Conservation (phyloP, 2,113 vertebrate genomes). For the Microtus pennsylvanicus region DNA sequence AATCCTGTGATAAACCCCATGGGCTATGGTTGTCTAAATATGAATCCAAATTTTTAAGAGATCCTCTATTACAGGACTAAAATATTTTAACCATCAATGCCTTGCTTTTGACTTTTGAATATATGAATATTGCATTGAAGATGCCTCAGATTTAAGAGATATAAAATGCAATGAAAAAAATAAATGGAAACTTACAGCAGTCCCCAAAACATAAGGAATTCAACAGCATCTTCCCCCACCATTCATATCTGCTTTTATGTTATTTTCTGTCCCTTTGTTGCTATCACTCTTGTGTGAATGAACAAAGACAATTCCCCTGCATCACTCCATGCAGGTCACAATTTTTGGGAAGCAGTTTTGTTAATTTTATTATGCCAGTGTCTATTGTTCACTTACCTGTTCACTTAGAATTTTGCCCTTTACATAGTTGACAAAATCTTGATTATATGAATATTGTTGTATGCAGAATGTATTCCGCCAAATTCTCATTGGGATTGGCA, state of each 20-base stretch:
- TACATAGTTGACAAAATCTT: background rate
- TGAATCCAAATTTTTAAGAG: background rate
- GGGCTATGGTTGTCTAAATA: background rate
- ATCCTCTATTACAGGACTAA: background rate
- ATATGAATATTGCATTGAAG: background rate
- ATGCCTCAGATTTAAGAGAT: background rate
- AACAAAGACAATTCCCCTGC: background rate
- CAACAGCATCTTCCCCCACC: background rate
- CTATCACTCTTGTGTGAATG: background rate
- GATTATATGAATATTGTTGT: background rate
- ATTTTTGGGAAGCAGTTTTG: background rate
- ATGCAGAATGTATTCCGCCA: too few species aligned
- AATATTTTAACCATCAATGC: background rate
- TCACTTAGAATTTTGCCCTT: background rate
- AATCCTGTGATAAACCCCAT: background rate
- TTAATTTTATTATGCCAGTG: background rate
- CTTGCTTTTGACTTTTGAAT: background rate
- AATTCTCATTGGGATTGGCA: background rate
- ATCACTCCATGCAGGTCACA: background rate
- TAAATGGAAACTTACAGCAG: background rate
- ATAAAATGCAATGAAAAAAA: background rate
- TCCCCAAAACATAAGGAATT: background rate
- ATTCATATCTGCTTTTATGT: background rate
- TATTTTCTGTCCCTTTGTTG: background rate
- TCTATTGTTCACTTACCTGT: fast-evolving